Evolutionary conservation across 2,113 vertebrate species (phyloP).

Genomic region (Gobio gobio): DNA sequence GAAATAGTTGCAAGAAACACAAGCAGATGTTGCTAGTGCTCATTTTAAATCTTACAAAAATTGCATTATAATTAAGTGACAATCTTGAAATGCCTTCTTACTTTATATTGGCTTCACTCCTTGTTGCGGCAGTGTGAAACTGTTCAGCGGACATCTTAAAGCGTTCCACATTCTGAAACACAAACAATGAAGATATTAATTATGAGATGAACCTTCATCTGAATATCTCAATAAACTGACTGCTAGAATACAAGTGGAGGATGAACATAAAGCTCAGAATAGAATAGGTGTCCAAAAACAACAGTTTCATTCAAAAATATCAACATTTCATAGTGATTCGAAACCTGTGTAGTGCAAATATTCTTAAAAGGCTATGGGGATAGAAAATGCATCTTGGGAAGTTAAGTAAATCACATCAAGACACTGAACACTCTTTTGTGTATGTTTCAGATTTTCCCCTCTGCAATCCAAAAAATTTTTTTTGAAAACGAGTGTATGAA

Average conservation of each 20-base stretch:
- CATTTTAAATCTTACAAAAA: not conserved
- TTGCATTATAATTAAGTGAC: not conserved
- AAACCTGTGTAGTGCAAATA: not conserved
- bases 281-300: not conserved
- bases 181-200: not conserved
- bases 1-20: not conserved
- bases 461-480: not conserved
- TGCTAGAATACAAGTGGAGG: not conserved
- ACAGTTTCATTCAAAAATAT: not conserved
- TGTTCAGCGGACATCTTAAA: conserved; percentile 84
- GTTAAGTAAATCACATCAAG: not conserved
- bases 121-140: conserved; percentile 85
- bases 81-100: conserved; percentile 69
- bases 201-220: not conserved
- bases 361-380: not conserved
- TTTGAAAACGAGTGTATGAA: not conserved
- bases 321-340: not conserved
- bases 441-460: not conserved
- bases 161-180: conserved; percentile 86
- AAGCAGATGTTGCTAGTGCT: not conserved
- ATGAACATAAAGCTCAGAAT: not conserved
- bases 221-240: not conserved
- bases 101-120: conserved; percentile 82
- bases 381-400: not conserved
- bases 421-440: not conserved